Evolutionary conservation across 2,797 vertebrate species (phyloP).

Genomic region (Tarsius wallacei): DNA sequence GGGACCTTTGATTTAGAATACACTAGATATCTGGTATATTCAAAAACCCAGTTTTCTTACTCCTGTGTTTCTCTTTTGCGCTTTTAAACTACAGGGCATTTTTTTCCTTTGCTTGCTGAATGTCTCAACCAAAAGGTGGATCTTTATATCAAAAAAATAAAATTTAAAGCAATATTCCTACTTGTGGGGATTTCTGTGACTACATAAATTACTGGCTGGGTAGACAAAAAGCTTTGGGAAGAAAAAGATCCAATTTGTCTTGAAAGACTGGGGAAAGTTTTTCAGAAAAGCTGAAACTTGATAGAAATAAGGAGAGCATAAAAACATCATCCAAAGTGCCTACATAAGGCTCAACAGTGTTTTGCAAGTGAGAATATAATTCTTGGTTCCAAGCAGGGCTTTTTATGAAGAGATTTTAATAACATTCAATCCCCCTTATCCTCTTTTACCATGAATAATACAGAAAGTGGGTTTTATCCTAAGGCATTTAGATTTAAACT

Average conservation of each 20-base stretch:
- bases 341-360: background rate
- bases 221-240: background rate
- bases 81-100: background rate
- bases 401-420: conserved; percentile 65
- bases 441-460: conserved; percentile 58
- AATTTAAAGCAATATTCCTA: background rate
- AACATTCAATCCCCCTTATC: conserved; percentile 44
- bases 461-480: conserved; percentile 58
- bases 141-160: background rate
- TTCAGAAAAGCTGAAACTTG: conserved; percentile 48
- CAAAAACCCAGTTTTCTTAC: background rate
- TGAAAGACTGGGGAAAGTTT: conserved; percentile 4
- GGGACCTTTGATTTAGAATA: background rate
- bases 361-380: conserved; percentile 55
- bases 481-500: conserved; percentile 58
- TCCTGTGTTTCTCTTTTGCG: background rate
- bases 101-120: background rate
- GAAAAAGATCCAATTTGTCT: background rate
- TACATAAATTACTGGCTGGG: background rate
- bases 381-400: conserved; percentile 65
- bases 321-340: background rate
- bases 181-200: background rate
- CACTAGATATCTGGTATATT: background rate
- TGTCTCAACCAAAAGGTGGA: background rate
- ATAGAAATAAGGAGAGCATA: conserved; percentile 8